A percentile compares a stretch with the other conserved stretches of the same genome.
Conservation (phyloP, 1,140 invertebrate species). For the Latrodectus geometricus region DNA sequence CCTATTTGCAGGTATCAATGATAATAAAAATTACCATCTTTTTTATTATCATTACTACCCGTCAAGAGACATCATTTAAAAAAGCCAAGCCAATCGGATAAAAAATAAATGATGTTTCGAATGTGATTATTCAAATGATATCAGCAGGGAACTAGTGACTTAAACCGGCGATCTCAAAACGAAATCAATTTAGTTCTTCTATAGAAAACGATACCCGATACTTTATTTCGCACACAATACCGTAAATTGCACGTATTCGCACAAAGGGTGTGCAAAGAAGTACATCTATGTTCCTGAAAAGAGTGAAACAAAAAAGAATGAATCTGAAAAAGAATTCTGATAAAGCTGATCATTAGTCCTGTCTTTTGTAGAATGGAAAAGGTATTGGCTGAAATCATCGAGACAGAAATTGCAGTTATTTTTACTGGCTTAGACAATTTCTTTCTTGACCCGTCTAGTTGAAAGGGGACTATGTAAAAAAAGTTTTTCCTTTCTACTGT, state of each 20-base stretch:
- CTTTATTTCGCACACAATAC: slow-evolving; percentile 51
- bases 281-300: slow-evolving; percentile 22
- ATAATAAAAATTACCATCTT: background rate
- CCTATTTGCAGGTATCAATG: no score
- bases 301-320: slow-evolving; percentile 24
- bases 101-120: background rate
- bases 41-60: background rate
- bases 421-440: slow-evolving; percentile 35
- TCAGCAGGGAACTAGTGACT: background rate
- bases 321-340: slow-evolving; percentile 53
- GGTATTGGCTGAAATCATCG: slow-evolving; percentile 31
- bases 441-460: background rate
- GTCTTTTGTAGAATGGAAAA: slow-evolving; percentile 47
- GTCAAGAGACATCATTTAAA: background rate
- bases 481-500: slow-evolving; percentile 1
- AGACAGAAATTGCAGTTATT: slow-evolving; percentile 25
- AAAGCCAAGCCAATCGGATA: background rate
- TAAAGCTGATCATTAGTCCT: slow-evolving; percentile 53
- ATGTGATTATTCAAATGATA: background rate
- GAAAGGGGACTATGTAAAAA: slow-evolving; percentile 9
- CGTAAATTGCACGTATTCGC: slow-evolving; percentile 39
- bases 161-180: background rate
- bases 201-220: slow-evolving; percentile 45
- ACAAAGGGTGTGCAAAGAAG: slow-evolving; percentile 32
- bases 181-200: slow-evolving; percentile 34